phyloP scores from a whole-genome alignment of 2,888 invertebrate species.

The Limnephilus marmoratus region DNA sequence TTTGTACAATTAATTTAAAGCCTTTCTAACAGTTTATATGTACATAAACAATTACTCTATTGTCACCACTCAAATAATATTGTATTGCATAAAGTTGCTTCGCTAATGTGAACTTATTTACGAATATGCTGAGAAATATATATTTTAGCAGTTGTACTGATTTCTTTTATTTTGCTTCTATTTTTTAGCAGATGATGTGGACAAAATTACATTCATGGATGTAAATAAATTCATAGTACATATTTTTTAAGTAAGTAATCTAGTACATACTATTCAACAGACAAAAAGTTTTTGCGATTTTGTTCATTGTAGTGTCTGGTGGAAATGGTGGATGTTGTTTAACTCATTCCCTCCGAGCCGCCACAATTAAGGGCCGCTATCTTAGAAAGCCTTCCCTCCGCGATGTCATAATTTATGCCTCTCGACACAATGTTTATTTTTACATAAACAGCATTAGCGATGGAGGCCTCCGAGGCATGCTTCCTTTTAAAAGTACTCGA shows the following conservation, averaged over 20 bases:
- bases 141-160: conserved; percentile 21
- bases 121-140: conserved; percentile 34
- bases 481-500: too few species aligned
- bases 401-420: too few species aligned
- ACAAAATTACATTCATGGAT: background rate
- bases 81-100: conserved; percentile 11
- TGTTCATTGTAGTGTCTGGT: background rate
- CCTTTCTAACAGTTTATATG: conserved; percentile 1
- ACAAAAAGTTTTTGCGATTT: background rate
- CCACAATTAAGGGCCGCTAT: too few species aligned
- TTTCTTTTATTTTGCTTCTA: conserved; percentile 13
- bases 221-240: background rate
- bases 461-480: too few species aligned
- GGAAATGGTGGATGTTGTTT: background rate
- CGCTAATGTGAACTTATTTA: conserved; percentile 33
- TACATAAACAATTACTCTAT: background rate
- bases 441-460: too few species aligned
- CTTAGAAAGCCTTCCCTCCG: too few species aligned
- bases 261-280: background rate
- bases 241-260: background rate
- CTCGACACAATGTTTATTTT: too few species aligned
- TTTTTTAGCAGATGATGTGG: background rate
- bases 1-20: conserved; percentile 21
- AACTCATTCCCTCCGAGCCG: too few species aligned
- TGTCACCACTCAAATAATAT: conserved; percentile 12